Evolutionary conservation across 2,888 invertebrate genomes (phyloP).

Genomic region (Helobdella robusta): DNA sequence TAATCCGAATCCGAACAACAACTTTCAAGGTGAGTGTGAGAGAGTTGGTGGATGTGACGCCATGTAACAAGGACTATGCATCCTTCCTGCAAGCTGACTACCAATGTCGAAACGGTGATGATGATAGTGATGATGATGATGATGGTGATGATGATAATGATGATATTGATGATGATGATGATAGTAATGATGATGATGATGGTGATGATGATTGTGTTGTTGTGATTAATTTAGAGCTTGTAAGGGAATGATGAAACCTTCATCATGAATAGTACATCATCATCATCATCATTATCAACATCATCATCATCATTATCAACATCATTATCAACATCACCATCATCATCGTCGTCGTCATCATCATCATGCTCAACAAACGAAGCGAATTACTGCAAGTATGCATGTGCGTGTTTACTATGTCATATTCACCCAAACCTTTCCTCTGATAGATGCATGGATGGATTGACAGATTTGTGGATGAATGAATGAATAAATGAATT

Average conservation of each 20-base stretch:
- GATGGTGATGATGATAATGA: not conserved
- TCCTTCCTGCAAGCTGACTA: constrained; percentile 21
- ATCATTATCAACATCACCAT: no score
- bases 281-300: no score
- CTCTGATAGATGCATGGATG: constrained; percentile 8
- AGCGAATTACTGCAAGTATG: no score
- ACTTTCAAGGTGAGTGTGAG: constrained; percentile 19
- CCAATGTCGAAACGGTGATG: constrained; percentile 3
- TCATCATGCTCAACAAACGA: no score
- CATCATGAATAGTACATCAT: no score
- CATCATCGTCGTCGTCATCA: no score
- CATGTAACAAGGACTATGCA: constrained; percentile 26
- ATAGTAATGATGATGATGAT: constrained; percentile 6
- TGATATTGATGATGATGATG: constrained; percentile 8
- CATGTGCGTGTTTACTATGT: no score
- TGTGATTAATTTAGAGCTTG: not conserved
- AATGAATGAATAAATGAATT: constrained; percentile 1
- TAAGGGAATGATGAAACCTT: not conserved
- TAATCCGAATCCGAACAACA: no score
- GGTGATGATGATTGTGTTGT: constrained; percentile 5
- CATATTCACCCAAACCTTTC: no score
- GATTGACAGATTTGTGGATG: constrained; percentile 8
- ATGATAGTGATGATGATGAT: not conserved
- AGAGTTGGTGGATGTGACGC: constrained; percentile 20
- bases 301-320: no score